Evolutionary conservation across 1,140 invertebrate species (phyloP).

Genomic region (Drosophila micromelanica): DNA sequence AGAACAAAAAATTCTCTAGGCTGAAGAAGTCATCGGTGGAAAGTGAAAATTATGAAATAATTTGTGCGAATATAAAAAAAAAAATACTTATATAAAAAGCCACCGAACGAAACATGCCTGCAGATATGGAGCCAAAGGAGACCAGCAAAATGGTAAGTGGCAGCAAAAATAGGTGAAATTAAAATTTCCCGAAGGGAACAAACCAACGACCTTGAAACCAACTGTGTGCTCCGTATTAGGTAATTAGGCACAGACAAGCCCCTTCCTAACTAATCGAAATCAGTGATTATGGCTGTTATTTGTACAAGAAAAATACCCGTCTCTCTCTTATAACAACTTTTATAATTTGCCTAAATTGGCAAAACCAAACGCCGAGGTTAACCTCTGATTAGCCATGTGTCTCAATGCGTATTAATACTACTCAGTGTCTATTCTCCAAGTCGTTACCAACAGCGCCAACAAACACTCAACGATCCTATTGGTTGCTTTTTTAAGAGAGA

Average conservation of each 20-base stretch:
- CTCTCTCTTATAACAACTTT: not conserved
- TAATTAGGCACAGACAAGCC: conserved; percentile 31
- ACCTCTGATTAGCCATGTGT: not conserved
- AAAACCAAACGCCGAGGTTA: not conserved
- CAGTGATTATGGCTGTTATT: no score
- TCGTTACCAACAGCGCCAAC: not conserved
- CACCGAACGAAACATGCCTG: conserved; percentile 3
- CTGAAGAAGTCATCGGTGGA: conserved; percentile 35
- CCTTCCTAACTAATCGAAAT: not conserved
- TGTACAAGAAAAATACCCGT: no score
- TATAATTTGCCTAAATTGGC: not conserved
- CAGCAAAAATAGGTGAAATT: not conserved
- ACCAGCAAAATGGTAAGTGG: conserved; percentile 69
- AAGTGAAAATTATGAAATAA: conserved; percentile 72
- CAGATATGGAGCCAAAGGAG: conserved; percentile 59
- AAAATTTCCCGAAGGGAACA: not conserved
- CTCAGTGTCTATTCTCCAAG: not conserved
- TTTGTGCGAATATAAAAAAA: conserved; percentile 36
- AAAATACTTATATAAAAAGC: conserved; percentile 20
- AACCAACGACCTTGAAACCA: conserved; percentile 25
- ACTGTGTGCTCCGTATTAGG: not conserved
- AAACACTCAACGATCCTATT: not conserved
- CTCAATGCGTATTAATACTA: not conserved
- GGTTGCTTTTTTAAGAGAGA: not conserved
- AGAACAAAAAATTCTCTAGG: conserved; percentile 36